phyloP scores from a whole-genome alignment of 1,140 invertebrate species.

The Drosophila bocki region DNA sequence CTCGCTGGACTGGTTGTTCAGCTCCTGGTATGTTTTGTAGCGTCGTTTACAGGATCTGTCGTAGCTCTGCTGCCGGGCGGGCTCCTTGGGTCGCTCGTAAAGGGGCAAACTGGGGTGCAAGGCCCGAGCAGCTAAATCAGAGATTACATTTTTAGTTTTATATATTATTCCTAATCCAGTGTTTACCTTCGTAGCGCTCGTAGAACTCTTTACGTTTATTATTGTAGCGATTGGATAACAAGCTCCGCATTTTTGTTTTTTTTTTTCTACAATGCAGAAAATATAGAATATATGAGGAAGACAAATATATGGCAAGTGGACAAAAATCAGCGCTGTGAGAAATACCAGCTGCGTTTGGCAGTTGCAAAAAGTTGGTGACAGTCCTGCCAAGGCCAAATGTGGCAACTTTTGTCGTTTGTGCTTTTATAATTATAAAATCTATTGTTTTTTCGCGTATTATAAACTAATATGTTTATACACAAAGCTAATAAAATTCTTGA shows the following conservation, averaged over 20 bases:
- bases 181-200: constrained; percentile 36
- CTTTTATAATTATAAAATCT: not conserved
- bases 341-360: not conserved
- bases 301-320: not conserved
- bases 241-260: constrained; percentile 20
- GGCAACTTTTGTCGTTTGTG: not conserved
- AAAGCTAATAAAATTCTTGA: too few species aligned
- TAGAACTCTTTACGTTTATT: constrained; percentile 27
- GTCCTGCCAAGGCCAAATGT: not conserved
- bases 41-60: not conserved
- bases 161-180: not conserved
- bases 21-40: not conserved
- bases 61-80: rapidly evolving
- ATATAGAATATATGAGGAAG: not conserved
- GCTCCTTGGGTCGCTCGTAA: constrained; percentile 26
- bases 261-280: not conserved
- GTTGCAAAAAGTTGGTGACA: constrained; percentile 4
- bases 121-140: constrained; percentile 14
- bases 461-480: not conserved
- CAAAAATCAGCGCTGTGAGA: not conserved
- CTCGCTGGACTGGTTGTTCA: constrained; percentile 1
- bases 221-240: constrained; percentile 41
- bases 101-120: constrained; percentile 16
- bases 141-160: not conserved
- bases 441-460: not conserved